These are phyloP conservation scores for Chascanopsetta lugubris DNA, from an alignment of 2,113 vertebrate genomes.

Conservation along the genomic window DNA sequence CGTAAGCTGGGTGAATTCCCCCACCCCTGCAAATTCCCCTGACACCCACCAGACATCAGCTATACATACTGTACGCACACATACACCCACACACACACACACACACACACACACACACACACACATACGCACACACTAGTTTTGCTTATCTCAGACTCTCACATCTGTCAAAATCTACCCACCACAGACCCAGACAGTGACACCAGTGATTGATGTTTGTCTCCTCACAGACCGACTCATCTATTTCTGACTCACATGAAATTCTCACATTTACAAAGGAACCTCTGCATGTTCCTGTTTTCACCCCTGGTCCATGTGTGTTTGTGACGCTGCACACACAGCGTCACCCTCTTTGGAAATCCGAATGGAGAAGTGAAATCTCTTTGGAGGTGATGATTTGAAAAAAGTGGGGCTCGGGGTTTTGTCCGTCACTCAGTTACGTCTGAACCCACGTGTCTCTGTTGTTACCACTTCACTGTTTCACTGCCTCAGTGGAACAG, in stretches of 20 bases:
- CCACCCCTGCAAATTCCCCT: conserved; percentile 33
- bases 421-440: conserved; percentile 20
- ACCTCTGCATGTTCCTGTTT: conserved; percentile 21
- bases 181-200: not conserved
- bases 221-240: conserved; percentile 3
- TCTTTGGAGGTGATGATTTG: not conserved
- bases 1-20: conserved; percentile 19
- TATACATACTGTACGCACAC: not conserved
- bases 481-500: conserved; percentile 22
- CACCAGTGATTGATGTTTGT: conserved; percentile 4
- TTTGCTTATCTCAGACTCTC: not conserved
- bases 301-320: not conserved
- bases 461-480: conserved; percentile 41
- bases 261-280: conserved; percentile 26
- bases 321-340: not conserved
- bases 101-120: too few species aligned
- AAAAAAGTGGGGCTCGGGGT: not conserved
- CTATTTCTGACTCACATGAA: not conserved
- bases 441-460: conserved; percentile 11
- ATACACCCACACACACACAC: too few species aligned
- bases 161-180: not conserved
- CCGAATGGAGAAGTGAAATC: conserved; percentile 50
- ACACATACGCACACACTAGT: not conserved
- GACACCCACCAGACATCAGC: not conserved
- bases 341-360: conserved; percentile 28